Evolutionary conservation across 2,113 vertebrate genomes (phyloP), one percentile per base, ranked within the genome.

Genomic region (Nannobrachium achirus): DNA sequence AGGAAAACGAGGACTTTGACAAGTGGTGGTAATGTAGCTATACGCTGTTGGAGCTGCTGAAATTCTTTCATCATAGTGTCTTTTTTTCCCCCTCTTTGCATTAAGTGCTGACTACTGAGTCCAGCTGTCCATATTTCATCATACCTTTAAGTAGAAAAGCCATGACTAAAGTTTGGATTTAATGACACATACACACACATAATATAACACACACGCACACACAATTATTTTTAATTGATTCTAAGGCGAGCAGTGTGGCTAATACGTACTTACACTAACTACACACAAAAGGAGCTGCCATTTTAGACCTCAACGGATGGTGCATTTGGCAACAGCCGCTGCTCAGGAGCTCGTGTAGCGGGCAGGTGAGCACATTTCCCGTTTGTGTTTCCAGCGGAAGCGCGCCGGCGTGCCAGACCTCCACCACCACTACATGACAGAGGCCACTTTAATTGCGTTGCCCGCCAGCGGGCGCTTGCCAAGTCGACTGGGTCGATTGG

Each of bases 401-500:
- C 55, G 49, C 42, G 63, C 63, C 71, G 62, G 33, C 58, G 58
- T 40, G 55, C 16, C 51, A 55, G 57, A 10, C 53, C 60, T 48
- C 6, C 25, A 33, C 3, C n/a, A 18, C 51, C 39, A 46, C 57
- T 56, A 56, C 63, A 65, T 59, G 61, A 68, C 69, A 69, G 40
- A 8, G 44, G 8, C 16, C 39, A 41, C 49, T 63, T 73, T 78
- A 56, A 62, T 75, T 46, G 42, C 25, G 44, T 9, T 2, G 41
- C n/a, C 46, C 60, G 44, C 38, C 77, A 67, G 57, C 10, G 7
- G 61, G 11, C 50, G 56, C 62, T 56, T 79, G 57, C 70, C 63
- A 70, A 8, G 10, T 60, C n/a, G 55, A 75, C 73, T 46, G 39
- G 15, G 46, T 69, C 38, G 5, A 61, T 67, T 3, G 25, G 41